Percentiles rank a stretch among this genome's conserved stretches.
phyloP scores from a whole-genome alignment of 2,888 invertebrate genomes.

The Euzophera pinguis region DNA sequence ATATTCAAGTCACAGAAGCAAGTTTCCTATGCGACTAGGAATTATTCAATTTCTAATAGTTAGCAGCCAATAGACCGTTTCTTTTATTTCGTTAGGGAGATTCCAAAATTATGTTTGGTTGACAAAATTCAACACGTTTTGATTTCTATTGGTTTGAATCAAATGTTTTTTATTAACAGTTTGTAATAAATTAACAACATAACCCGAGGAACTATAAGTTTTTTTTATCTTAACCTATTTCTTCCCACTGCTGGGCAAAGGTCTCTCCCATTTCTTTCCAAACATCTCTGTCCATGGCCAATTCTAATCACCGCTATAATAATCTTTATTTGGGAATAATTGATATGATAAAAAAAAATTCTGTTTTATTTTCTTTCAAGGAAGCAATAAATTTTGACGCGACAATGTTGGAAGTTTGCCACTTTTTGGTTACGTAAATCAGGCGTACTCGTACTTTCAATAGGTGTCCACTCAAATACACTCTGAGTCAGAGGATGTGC shows the following conservation, averaged over 20 bases:
- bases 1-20: constrained; percentile 28
- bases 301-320: too few species aligned
- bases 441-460: constrained; percentile 32
- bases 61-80: constrained; percentile 35
- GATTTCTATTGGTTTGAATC: too few species aligned
- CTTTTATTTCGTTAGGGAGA: constrained; percentile 34
- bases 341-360: constrained; percentile 22
- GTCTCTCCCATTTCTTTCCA: too few species aligned
- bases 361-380: constrained; percentile 51
- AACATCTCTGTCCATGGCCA: too few species aligned
- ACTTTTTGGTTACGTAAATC: constrained; percentile 50
- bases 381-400: constrained; percentile 42
- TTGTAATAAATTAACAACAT: too few species aligned
- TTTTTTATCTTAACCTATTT: too few species aligned
- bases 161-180: too few species aligned
- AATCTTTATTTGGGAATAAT: too few species aligned
- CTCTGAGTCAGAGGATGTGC: constrained; percentile 46
- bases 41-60: constrained; percentile 47
- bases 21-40: constrained; percentile 30
- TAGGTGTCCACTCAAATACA: constrained; percentile 22
- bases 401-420: constrained; percentile 52
- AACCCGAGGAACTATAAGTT: too few species aligned
- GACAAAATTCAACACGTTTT: too few species aligned
- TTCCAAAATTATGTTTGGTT: too few species aligned
- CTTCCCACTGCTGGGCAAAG: too few species aligned